A percentile compares a stretch with the other conserved stretches of the same genome.
Evolutionary conservation across 1,140 invertebrate species (phyloP).

Genomic region (Cotesia glomerata): DNA sequence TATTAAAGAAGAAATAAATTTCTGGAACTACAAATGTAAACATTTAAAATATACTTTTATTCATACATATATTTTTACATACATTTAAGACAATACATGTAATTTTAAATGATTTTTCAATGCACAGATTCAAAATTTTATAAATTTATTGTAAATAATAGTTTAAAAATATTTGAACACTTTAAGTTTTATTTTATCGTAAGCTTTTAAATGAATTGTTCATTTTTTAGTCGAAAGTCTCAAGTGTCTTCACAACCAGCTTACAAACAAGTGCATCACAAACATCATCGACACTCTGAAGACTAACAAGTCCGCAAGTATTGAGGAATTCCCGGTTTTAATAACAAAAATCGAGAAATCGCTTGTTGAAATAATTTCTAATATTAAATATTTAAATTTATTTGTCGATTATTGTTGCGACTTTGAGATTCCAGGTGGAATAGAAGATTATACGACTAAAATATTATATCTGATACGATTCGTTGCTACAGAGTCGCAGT

Average conservation of each 20-base stretch:
- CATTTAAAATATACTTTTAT: conserved; percentile 2
- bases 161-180: conserved; percentile 1
- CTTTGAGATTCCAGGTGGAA: conserved; percentile 66
- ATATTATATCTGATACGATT: conserved; percentile 79
- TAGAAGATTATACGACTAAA: conserved; percentile 69
- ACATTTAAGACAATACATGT: not conserved
- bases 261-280: conserved; percentile 74
- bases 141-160: too few species aligned
- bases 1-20: conserved; percentile 80
- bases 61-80: not conserved
- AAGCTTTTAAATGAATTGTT: too few species aligned
- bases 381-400: conserved; percentile 79
- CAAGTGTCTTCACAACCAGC: conserved; percentile 75
- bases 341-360: conserved; percentile 66
- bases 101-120: too few species aligned
- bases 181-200: not conserved
- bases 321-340: conserved; percentile 72
- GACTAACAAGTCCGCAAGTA: conserved; percentile 78
- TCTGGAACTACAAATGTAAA: conserved; percentile 83
- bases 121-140: too few species aligned
- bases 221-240: conserved; percentile 77
- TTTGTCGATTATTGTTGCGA: conserved; percentile 72
- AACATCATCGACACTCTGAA: conserved; percentile 76
- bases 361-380: conserved; percentile 75
- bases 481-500: conserved; percentile 82